Base-by-base conservation (phyloP, 92 coral and sea anemone genomes). In the Blastomussa wellsi region DNA sequence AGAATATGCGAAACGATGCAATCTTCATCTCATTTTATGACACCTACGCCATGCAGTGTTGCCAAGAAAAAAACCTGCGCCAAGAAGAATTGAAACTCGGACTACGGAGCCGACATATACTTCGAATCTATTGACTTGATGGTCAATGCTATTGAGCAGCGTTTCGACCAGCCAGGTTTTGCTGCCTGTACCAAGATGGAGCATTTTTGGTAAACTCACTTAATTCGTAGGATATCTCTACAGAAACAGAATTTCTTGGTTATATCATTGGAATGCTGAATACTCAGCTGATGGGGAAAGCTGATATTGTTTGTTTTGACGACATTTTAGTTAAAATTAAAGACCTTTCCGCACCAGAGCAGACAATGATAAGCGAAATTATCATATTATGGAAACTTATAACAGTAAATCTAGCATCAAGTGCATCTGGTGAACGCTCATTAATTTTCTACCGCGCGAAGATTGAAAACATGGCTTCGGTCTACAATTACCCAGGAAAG, bases 91-190 rank as follows among this genome's bases (percentile, higher is more conserved):
- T 64, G 35, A 64, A 64, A 64, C 26, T 64, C 1, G n/a, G n/a
- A n/a, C 32, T 3, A 92, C 88, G 68, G 67, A 38, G 68, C 87
- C 85, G 31, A 74, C 90, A 77, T 90, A 82, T 76, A 92, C 79
- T 92, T 92, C 64, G 89, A 89, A 81, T 85, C 86, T 68, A 80
- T 92, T 29, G 92, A 92, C 84, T 83, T 89, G 52, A 89, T 89
- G 79, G 72, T 87, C 48, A 89, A 89, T 44, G 92, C 91, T 28
- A 89, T 92, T 67, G 95, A 89, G 32, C 72, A 86, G 86, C 91
- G 95, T 67, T 92, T 89, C 77, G 78, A 80, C 81, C 95, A 92
- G 79, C 90, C 91, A 78, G 82, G 95, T 84, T 92, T 86, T 83
- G 49, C 36, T 69, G 86, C 55, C 49, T 91, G 81, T 78, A 88